Evolutionary conservation across 2,888 invertebrate species (phyloP).

Genomic region (Cyrtodaria siliqua): DNA sequence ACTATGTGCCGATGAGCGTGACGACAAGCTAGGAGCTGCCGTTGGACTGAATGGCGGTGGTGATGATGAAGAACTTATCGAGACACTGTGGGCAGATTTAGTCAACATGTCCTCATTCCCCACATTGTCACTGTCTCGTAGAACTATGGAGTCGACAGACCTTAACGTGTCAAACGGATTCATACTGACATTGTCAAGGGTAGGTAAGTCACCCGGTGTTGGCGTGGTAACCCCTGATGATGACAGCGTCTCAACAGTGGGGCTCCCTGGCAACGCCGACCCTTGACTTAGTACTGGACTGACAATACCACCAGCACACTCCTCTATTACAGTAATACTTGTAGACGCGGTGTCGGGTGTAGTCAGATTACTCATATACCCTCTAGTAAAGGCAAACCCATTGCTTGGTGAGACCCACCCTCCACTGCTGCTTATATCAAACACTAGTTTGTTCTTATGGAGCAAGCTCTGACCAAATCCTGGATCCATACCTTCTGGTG

Average conservation of each 20-base stretch:
- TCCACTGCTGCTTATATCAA: conserved; percentile 95
- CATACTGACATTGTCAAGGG: conserved; percentile 44
- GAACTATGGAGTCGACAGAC: conserved; percentile 42
- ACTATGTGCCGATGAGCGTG: conserved; percentile 53
- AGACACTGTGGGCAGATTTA: conserved; percentile 44
- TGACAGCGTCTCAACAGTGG: conserved; percentile 58
- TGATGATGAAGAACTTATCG: conserved; percentile 54
- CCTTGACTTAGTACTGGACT: conserved; percentile 4
- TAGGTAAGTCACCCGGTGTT: conserved; percentile 29
- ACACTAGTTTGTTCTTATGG: conserved; percentile 94
- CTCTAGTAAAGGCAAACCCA: conserved; percentile 79
- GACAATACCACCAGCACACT: conserved; percentile 15
- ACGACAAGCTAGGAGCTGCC: conserved; percentile 43
- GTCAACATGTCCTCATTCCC: conserved; percentile 21
- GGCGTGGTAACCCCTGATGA: conserved; percentile 60
- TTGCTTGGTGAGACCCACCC: conserved; percentile 86
- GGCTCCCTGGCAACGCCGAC: conserved; percentile 9
- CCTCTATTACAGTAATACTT: conserved; percentile 68
- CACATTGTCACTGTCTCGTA: conserved; percentile 34
- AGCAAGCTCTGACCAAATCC: conserved; percentile 98
- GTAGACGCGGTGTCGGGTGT: conserved; percentile 77
- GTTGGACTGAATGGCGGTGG: conserved; percentile 60
- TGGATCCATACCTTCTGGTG: conserved; percentile 88
- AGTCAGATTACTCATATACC: conserved; percentile 80
- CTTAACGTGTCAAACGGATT: conserved; percentile 58